These are phyloP conservation scores for Macrosteles quadrilineatus DNA, from an alignment of 1,140 invertebrate species.

Conservation along the genomic window DNA sequence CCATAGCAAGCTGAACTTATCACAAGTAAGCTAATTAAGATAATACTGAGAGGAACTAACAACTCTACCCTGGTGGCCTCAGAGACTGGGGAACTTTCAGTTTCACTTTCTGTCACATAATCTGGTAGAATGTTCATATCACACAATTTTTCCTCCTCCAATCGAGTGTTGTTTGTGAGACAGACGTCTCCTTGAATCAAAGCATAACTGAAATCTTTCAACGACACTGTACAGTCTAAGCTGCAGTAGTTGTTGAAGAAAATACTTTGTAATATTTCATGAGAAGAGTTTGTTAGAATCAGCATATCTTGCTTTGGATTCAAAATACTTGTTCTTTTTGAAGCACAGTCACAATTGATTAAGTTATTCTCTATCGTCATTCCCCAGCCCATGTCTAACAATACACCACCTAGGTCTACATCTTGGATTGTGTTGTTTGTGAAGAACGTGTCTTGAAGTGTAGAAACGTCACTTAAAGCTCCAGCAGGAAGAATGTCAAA, in stretches of 20 bases:
- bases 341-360: constrained; percentile 17
- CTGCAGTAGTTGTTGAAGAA: not conserved
- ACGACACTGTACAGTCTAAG: not conserved
- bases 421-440: constrained; percentile 8
- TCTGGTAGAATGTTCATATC: not conserved
- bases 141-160: not conserved
- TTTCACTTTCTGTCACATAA: not conserved
- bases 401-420: not conserved
- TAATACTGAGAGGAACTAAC: not conserved
- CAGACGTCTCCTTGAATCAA: not conserved
- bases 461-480: not conserved
- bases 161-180: not conserved
- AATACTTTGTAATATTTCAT: not conserved
- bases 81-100: not conserved
- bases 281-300: not conserved
- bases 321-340: constrained; percentile 11
- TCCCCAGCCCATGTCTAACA: not conserved
- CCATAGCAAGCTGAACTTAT: not conserved
- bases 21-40: not conserved
- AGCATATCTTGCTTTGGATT: constrained; percentile 16
- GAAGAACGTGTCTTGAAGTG: not conserved
- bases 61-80: not conserved
- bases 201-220: constrained; percentile 1
- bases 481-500: constrained; percentile 2
- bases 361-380: not conserved